Evolutionary conservation across 2,797 vertebrate genomes (phyloP), one percentile per base, ranked within the genome.

Genomic region (Lepilemur ruficaudatus): DNA sequence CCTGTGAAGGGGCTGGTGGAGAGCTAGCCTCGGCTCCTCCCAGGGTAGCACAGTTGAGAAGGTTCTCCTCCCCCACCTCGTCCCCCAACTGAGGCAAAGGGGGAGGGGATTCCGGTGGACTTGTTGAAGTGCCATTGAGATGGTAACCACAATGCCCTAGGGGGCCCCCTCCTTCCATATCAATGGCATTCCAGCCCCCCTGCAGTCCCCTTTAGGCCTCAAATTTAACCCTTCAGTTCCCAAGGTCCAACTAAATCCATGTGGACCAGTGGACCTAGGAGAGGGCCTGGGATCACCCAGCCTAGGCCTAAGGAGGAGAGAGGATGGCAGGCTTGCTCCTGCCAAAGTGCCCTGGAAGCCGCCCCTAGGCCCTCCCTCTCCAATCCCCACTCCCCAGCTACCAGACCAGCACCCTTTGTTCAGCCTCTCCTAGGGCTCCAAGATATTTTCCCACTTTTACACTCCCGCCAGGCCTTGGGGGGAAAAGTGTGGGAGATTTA

Each of bases 161-260:
- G 28, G 79, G 4, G 73, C 52, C 48, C 70, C 25, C 30, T 43
- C 35, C 84, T 57, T 83, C 94, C 91, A 73, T 23, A 46, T 88
- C 94, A 79, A 46, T 81, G 70, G 46, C 83, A 59, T 88, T 87
- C 89, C 70, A 4, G 69, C 50, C n/a, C 6, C 8, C 35, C 18
- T 30, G 15, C 57, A 2, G 22, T 65, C 30, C 63, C 80, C 0
- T 3, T 12, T 23, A 75, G 65, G 46, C 30, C 79, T 61, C 70
- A 25, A 15, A 57, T 67, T 96, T 97, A 96, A 96, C 97, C 83
- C 97, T 86, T 96, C 3, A 0, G 35, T 82, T 80, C 41, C 80
- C 94, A 73, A 69, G 32, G 50, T 93, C 22, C 38, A 20, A 1
- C n/a, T 65, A 57, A 70, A 50, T 28, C 48, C 59, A 38, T 38